phyloP scores from a whole-genome alignment of 1,140 invertebrate genomes.

The Anagrus nilaparvatae region DNA sequence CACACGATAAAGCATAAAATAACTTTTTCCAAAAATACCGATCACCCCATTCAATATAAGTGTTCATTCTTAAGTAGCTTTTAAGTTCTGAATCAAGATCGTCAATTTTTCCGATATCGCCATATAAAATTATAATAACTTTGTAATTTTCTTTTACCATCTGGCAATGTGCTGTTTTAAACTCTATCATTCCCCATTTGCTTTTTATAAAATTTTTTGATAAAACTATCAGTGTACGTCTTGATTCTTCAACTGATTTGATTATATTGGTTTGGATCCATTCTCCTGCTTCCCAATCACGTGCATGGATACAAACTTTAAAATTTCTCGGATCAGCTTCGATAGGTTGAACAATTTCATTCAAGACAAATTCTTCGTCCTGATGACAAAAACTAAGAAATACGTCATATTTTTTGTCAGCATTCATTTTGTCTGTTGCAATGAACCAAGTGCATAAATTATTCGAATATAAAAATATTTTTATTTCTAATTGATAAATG shows the following conservation, averaged over 20 bases:
- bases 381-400: too few species aligned
- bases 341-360: too few species aligned
- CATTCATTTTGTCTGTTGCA: too few species aligned
- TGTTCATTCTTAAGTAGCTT: slow-evolving; percentile 65
- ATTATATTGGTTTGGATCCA: too few species aligned
- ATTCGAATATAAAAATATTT: too few species aligned
- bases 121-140: slow-evolving; percentile 62
- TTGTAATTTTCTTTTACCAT: slow-evolving; percentile 62
- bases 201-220: slow-evolving; percentile 74
- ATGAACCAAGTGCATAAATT: too few species aligned
- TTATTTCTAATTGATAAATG: too few species aligned
- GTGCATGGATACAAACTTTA: too few species aligned
- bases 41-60: slow-evolving; percentile 68
- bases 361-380: too few species aligned
- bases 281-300: too few species aligned
- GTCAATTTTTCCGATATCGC: slow-evolving; percentile 50
- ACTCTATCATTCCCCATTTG: slow-evolving; percentile 79
- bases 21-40: slow-evolving; percentile 48
- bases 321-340: too few species aligned
- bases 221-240: slow-evolving; percentile 71
- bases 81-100: slow-evolving; percentile 58
- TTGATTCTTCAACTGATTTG: slow-evolving; percentile 68
- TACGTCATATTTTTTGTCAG: too few species aligned
- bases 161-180: slow-evolving; percentile 64
- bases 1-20: slow-evolving; percentile 29